Percentiles rank a stretch among this genome's conserved stretches.
Evolutionary conservation across 2,797 vertebrate genomes (phyloP).

Genomic region (Podargus strigoides): DNA sequence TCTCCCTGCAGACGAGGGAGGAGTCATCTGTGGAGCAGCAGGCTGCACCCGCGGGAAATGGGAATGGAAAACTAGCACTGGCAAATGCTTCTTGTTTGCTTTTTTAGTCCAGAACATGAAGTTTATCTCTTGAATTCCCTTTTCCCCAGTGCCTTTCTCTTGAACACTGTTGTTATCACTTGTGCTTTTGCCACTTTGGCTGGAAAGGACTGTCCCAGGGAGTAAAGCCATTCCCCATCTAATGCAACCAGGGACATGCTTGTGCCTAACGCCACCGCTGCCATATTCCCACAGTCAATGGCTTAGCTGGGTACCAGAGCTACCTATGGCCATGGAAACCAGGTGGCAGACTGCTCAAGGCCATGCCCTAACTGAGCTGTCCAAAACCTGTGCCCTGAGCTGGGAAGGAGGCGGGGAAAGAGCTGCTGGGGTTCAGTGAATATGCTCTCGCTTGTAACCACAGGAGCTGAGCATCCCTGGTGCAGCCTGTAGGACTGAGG

Average conservation of each 20-base stretch:
- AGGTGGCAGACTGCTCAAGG: background rate
- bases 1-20: background rate
- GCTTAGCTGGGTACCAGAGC: background rate
- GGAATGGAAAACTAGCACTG: background rate
- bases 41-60: background rate
- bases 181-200: background rate
- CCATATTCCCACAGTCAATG: rapidly evolving
- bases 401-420: background rate
- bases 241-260: background rate
- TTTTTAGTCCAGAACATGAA: background rate
- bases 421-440: rapidly evolving
- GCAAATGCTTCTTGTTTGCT: background rate
- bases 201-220: background rate
- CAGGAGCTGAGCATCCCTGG: background rate
- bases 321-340: rapidly evolving
- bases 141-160: background rate
- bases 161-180: rapidly evolving
- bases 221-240: background rate
- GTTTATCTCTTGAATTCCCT: background rate
- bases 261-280: background rate
- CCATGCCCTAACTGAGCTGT: background rate
- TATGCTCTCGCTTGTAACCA: too few relatives aligned
- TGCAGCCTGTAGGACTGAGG: background rate
- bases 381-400: background rate
- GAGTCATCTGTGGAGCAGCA: rapidly evolving